Percentiles rank a stretch among this genome's conserved stretches.
phyloP scores from a whole-genome alignment of 2,113 vertebrate genomes.

The Oreochromis aureus region DNA sequence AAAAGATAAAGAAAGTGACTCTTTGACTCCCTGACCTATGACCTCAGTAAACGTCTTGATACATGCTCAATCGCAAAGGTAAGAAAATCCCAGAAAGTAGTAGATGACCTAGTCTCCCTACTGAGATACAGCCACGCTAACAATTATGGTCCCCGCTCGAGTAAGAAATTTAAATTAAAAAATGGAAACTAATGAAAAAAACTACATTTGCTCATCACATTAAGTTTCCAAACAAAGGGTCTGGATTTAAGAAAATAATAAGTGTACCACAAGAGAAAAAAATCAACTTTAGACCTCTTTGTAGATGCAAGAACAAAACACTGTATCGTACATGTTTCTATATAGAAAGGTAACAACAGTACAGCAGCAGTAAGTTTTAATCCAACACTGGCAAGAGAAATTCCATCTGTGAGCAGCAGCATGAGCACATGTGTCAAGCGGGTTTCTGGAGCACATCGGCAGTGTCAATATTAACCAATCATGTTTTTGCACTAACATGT shows the following conservation, averaged over 20 bases:
- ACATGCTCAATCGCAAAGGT: not conserved
- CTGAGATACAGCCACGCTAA: rapidly evolving
- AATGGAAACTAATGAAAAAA: not conserved
- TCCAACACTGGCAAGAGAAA: not conserved
- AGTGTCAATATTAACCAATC: not conserved
- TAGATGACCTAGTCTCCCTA: not conserved
- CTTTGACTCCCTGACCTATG: not conserved
- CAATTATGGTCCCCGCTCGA: rapidly evolving
- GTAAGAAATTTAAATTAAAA: not conserved
- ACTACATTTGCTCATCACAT: not conserved
- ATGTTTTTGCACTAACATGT: not conserved
- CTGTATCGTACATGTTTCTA: rapidly evolving
- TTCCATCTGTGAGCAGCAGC: not conserved
- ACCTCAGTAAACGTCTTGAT: not conserved
- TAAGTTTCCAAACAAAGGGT: rapidly evolving
- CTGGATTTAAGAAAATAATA: not conserved
- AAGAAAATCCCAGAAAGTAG: not conserved
- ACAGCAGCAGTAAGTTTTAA: not conserved
- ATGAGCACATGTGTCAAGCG: rapidly evolving
- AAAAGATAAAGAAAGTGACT: not conserved
- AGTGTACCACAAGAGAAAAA: not conserved
- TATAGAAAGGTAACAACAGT: not conserved
- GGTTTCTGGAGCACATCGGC: not conserved
- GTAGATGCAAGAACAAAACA: not conserved
- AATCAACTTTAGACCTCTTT: not conserved